Evolutionary conservation across 1,140 invertebrate species (phyloP).

Genomic region (Trissolcus basalis): DNA sequence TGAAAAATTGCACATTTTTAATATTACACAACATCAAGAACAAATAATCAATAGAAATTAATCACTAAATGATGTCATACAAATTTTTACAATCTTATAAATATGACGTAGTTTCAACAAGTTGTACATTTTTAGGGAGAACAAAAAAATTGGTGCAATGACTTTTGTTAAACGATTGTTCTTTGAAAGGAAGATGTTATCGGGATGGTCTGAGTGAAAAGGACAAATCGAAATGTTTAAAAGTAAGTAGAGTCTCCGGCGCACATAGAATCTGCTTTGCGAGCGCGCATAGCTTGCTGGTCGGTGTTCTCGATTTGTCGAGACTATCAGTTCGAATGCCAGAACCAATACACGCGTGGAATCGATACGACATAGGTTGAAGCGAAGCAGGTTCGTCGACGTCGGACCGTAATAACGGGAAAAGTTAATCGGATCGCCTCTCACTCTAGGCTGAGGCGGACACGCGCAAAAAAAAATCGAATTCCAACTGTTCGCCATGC

Average conservation of each 20-base stretch:
- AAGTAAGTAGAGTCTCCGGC: neutral
- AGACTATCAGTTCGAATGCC: constrained; percentile 54
- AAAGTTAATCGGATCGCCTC: constrained; percentile 73
- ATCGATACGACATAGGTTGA: constrained; percentile 44
- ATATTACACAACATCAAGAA: too few relatives aligned
- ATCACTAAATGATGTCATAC: too few relatives aligned
- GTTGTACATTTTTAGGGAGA: too few relatives aligned
- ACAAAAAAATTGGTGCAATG: neutral
- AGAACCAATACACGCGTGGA: constrained; percentile 56
- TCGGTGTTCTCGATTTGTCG: constrained; percentile 52
- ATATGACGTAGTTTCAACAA: too few relatives aligned
- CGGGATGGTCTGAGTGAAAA: neutral
- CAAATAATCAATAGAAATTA: too few relatives aligned
- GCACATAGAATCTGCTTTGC: constrained; percentile 19
- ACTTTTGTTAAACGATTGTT: neutral
- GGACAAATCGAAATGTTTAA: constrained; percentile 3
- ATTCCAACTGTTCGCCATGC: constrained; percentile 64
- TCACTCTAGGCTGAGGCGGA: constrained; percentile 68
- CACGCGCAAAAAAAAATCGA: constrained; percentile 64
- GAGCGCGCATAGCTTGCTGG: constrained; percentile 25
- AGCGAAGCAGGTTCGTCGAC: constrained; percentile 47
- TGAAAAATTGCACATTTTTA: too few relatives aligned
- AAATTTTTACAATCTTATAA: too few relatives aligned
- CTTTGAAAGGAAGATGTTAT: neutral
- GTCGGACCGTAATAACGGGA: constrained; percentile 69